Conservation (phyloP, 2,797 vertebrate genomes). For the Acestrorhynchus altus region DNA sequence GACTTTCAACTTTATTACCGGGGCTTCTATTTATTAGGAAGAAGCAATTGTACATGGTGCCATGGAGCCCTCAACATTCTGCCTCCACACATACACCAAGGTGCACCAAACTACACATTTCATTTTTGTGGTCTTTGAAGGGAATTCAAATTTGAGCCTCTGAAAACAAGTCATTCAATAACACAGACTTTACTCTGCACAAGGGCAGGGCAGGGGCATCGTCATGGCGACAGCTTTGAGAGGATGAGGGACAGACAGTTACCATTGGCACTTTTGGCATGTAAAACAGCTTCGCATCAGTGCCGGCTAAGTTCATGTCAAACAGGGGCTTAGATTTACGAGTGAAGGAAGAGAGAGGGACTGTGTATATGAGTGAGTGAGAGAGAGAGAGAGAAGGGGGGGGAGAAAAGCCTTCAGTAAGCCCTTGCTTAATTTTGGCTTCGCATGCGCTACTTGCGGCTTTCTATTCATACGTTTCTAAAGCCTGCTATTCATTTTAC, state of each 20-base stretch:
- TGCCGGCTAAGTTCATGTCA: constrained; percentile 62
- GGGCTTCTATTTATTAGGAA: background rate
- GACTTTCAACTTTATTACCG: background rate
- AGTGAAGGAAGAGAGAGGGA: constrained; percentile 10
- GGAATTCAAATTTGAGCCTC: constrained; percentile 61
- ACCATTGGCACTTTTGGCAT: constrained; percentile 54
- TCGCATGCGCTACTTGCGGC: constrained; percentile 40
- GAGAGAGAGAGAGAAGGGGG: constrained; percentile 6
- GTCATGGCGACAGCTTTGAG: constrained; percentile 72
- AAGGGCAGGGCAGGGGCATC: constrained; percentile 65
- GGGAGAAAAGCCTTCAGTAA: constrained; percentile 52
- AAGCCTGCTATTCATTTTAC: constrained; percentile 56
- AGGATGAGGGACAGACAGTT: constrained; percentile 60
- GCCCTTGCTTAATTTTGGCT: constrained; percentile 57
- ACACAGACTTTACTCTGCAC: constrained; percentile 58
- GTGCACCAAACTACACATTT: constrained; percentile 16
- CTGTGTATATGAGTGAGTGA: background rate
- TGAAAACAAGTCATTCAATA: constrained; percentile 57
- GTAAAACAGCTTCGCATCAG: constrained; percentile 53
- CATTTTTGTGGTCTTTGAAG: constrained; percentile 30
- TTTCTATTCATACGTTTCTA: constrained; percentile 57
- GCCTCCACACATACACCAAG: constrained; percentile 29
- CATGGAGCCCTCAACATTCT: background rate
- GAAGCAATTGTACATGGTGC: background rate
- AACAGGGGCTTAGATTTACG: constrained; percentile 51